These are phyloP conservation scores for Caenorhabditis afra DNA, from an alignment of 2,888 invertebrate species.

Conservation along the genomic window DNA sequence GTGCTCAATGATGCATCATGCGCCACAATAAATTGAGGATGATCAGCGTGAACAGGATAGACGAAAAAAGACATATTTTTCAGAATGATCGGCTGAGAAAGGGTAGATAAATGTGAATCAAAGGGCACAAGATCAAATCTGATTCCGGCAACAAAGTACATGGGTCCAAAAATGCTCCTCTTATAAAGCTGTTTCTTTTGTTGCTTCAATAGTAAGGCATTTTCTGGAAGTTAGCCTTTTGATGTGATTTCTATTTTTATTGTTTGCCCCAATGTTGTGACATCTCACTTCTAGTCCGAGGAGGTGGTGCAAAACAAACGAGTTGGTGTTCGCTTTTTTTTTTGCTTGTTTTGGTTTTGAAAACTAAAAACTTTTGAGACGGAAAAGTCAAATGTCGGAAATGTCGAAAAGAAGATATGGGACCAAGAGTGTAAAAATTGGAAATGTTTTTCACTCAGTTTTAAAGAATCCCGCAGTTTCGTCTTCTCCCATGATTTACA, in stretches of 20 bases:
- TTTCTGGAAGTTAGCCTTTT: too few relatives aligned
- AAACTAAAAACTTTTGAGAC: too few relatives aligned
- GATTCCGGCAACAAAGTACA: constrained; percentile 27
- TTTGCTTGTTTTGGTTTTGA: too few relatives aligned
- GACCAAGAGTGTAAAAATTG: not conserved
- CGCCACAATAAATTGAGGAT: constrained; percentile 7
- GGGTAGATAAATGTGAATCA: not conserved
- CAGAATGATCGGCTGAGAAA: constrained; percentile 1
- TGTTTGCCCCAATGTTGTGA: too few relatives aligned
- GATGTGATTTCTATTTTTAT: too few relatives aligned
- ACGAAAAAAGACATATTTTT: not conserved
- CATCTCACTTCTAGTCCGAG: too few relatives aligned
- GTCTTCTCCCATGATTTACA: constrained; percentile 22
- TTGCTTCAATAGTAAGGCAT: too few relatives aligned
- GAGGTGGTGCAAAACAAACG: too few relatives aligned
- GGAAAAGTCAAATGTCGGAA: too few relatives aligned
- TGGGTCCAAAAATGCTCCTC: constrained; percentile 3
- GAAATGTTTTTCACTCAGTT: too few relatives aligned
- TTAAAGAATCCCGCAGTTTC: not conserved
- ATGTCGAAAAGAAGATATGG: too few relatives aligned
- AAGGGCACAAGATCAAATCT: constrained; percentile 16
- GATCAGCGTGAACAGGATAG: constrained; percentile 10
- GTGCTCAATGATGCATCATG: constrained; percentile 41
- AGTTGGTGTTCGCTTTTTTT: too few relatives aligned
- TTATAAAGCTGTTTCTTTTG: not conserved